These are phyloP conservation scores for Microchrysa polita DNA, from an alignment of 2,888 invertebrate genomes.

Conservation along the genomic window DNA sequence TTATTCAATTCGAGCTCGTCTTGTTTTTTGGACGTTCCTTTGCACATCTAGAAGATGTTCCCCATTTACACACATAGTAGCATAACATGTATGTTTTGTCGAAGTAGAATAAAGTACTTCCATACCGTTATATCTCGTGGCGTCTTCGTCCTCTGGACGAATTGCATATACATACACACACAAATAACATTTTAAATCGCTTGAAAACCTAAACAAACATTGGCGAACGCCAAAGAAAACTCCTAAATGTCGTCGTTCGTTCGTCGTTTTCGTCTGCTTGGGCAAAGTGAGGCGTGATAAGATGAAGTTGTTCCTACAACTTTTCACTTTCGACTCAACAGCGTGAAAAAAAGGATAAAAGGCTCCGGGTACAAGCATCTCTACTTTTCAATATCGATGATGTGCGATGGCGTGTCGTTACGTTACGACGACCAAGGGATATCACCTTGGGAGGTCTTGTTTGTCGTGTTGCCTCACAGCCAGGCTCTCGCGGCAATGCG, in stretches of 20 bases:
- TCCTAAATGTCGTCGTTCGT: conserved; percentile 35
- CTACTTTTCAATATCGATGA: conserved; percentile 43
- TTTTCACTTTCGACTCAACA: conserved; percentile 43
- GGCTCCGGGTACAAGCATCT: conserved; percentile 39
- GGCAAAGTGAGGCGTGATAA: conserved; percentile 13
- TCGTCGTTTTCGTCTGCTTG: not conserved
- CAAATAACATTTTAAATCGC: conserved; percentile 41
- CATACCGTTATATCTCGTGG: not conserved
- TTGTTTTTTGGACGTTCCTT: too few relatives aligned
- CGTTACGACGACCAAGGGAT: not conserved
- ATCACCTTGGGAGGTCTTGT: conserved; percentile 31
- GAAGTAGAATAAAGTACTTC: too few relatives aligned
- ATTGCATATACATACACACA: too few relatives aligned
- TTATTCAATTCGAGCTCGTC: too few relatives aligned
- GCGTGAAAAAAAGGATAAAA: conserved; percentile 42
- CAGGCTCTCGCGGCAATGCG: too few relatives aligned
- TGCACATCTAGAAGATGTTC: too few relatives aligned
- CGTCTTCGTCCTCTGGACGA: not conserved
- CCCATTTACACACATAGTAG: too few relatives aligned
- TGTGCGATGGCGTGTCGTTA: conserved; percentile 1
- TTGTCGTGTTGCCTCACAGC: too few relatives aligned
- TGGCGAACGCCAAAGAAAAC: conserved; percentile 26
- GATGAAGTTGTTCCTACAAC: conserved; percentile 44
- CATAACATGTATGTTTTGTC: too few relatives aligned
- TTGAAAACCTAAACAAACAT: conserved; percentile 44